These are phyloP conservation scores for Anolis apletophallus DNA, from an alignment of 2,797 vertebrate genomes.

Conservation along the genomic window DNA sequence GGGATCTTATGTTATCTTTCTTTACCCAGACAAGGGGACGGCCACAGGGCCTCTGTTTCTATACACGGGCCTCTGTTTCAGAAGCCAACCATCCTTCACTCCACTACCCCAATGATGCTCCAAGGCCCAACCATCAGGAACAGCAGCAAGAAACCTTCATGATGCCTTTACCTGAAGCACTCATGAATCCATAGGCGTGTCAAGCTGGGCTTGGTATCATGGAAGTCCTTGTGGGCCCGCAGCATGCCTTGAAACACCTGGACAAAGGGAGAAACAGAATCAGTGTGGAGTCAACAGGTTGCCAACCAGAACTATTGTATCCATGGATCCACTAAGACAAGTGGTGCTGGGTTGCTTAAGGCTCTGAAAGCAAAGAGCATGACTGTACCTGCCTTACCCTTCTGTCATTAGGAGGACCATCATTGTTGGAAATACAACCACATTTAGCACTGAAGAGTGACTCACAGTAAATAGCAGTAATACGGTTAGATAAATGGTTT, in stretches of 20 bases:
- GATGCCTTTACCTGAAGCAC: conserved; percentile 85
- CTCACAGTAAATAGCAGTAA: no score
- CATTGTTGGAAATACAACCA: no score
- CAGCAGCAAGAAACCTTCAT: neutral
- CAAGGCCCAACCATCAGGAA: neutral
- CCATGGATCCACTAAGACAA: no score
- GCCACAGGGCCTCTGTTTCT: neutral
- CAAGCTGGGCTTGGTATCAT: conserved; percentile 86
- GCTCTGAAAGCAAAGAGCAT: no score
- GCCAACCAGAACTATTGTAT: neutral
- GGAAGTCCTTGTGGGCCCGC: conserved; percentile 85
- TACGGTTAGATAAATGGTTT: no score
- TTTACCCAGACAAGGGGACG: neutral
- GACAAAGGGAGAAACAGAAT: neutral
- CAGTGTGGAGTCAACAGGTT: neutral
- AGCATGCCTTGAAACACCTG: conserved; percentile 93
- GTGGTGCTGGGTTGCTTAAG: no score
- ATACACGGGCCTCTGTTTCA: neutral
- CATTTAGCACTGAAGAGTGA: no score
- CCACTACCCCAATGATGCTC: no score
- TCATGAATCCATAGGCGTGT: conserved; percentile 91
- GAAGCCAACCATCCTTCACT: neutral
- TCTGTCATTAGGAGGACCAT: no score
- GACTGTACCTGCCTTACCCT: neutral
- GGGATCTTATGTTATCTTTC: no score